Base-by-base conservation (phyloP, 2,113 vertebrate genomes). In the Phaethornis superciliosus region DNA sequence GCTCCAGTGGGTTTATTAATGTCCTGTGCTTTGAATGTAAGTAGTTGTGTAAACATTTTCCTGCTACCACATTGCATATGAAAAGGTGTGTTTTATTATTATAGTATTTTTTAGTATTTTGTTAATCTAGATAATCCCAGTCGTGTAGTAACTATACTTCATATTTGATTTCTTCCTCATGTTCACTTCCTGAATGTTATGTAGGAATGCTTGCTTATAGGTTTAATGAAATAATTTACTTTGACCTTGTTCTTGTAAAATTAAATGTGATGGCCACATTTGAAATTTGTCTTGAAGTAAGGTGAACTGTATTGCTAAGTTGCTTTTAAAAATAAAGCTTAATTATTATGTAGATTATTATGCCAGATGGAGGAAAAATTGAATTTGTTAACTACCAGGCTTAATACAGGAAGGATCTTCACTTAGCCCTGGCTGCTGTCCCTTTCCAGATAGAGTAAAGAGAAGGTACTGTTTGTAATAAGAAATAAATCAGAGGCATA, bases 11-110 rank as follows among this genome's bases (percentile, higher is more conserved):
- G 95, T 65, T 95, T 98, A 81, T 95, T 90, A 8, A 94, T 98
- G 76, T 95, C 96, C 16, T 98, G 97, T 95, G 90, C 97, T 60
- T 70, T 98, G 60, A 98, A 97, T 95, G 96, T 98, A 96, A 98
- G 97, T 97, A 85, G 86, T 63, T 44, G 47, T 60, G 6, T 30
- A 35, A 6, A 10, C 35, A 44, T 81, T 64, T 72, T 78, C 5
- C 27, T 90, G 44, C 52, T 64, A 33, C 35, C 42, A 44, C 35
- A 37, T 30, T 56, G 49, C 21, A 33, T 76, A 14, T 33, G 32
- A 75, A 64, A 81, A 30, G 7, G 3, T 44, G 33, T 58, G 15
- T 6, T 32, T 83, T 82, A 51, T 54, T 86, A 78, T 85, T 14
- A 40, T 12, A 11, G 40, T 40, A 40, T 40, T 40, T 40, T 40